A percentile compares a stretch with the other conserved stretches of the same genome.
Evolutionary conservation across 1,140 invertebrate genomes (phyloP).

Genomic region (Nasonia vitripennis): DNA sequence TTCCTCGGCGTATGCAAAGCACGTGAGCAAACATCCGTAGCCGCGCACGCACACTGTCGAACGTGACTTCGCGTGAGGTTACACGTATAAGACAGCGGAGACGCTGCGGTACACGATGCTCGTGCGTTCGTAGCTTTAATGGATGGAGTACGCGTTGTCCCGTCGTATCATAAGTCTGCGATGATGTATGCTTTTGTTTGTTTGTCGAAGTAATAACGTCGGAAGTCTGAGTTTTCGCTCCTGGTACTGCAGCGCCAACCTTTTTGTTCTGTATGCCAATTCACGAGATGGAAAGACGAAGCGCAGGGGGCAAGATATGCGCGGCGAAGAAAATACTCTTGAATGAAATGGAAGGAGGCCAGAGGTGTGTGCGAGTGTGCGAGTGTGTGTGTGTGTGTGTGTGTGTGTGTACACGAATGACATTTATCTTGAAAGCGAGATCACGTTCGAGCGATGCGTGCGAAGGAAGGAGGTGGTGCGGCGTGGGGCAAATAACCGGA

Average conservation of each 20-base stretch:
- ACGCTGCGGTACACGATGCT: constrained; percentile 20
- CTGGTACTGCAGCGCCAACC: not conserved
- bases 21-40: not conserved
- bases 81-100: not conserved
- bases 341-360: constrained; percentile 18
- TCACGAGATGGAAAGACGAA: not conserved
- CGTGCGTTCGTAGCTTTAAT: constrained; percentile 54
- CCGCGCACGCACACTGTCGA: constrained; percentile 19
- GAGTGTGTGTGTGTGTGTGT: no score
- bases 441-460: constrained; percentile 20
- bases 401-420: not conserved
- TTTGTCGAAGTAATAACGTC: constrained; percentile 62
- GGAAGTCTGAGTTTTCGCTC: constrained; percentile 37
- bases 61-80: constrained; percentile 10
- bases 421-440: constrained; percentile 33
- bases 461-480: no score
- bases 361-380: no score
- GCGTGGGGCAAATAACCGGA: no score
- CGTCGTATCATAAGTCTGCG: constrained; percentile 61
- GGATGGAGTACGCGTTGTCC: constrained; percentile 52
- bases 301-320: not conserved
- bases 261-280: not conserved
- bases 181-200: constrained; percentile 66
- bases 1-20: constrained; percentile 10
- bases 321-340: constrained; percentile 27